Conservation (phyloP, 2,113 vertebrate genomes). For the Athene noctua region DNA sequence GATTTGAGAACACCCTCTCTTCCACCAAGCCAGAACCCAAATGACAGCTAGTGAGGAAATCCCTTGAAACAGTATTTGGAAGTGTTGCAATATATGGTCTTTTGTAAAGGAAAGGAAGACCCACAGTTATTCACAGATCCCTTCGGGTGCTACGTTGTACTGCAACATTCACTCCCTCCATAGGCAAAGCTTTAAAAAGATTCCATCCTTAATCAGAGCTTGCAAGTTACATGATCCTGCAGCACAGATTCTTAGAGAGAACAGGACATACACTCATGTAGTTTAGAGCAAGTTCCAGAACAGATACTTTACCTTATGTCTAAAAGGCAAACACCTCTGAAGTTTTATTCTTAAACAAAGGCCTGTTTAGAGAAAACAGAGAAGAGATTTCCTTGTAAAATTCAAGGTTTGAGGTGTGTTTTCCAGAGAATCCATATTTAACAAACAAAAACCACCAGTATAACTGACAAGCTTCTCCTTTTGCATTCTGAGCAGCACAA, state of each 20-base stretch:
- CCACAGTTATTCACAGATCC: background rate
- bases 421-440: background rate
- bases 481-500: background rate
- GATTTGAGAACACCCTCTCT: background rate
- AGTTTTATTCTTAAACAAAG: conserved; percentile 96
- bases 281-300: background rate
- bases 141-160: background rate
- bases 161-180: background rate
- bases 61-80: background rate
- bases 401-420: background rate
- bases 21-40: background rate
- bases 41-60: background rate
- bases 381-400: background rate
- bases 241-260: background rate
- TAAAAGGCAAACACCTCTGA: conserved; percentile 94
- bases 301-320: conserved; percentile 89
- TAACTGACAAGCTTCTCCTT: background rate
- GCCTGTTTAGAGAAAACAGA: conserved; percentile 73
- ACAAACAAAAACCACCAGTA: background rate
- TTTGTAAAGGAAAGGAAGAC: background rate
- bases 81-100: background rate
- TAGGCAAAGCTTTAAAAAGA: background rate
- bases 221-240: too few species aligned
- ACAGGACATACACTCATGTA: accelerated
- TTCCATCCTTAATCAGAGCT: background rate